Evolutionary conservation across 1,140 invertebrate genomes (phyloP).

Genomic region (Cryptotermes secundus): DNA sequence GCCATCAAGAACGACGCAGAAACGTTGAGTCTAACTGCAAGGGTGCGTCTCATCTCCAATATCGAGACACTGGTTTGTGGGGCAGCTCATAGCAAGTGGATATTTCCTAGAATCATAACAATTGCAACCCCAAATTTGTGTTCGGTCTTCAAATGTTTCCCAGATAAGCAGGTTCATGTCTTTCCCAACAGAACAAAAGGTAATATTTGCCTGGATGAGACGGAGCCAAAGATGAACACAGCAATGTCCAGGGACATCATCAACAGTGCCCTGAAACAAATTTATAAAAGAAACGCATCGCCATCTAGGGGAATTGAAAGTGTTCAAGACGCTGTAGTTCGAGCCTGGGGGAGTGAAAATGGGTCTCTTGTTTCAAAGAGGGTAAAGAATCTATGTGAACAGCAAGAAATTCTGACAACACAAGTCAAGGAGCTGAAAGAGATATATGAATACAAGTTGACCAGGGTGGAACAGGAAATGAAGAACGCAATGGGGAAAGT

Average conservation of each 20-base stretch:
- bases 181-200: not conserved
- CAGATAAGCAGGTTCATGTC: not conserved
- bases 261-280: not conserved
- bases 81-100: not conserved
- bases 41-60: constrained; percentile 9
- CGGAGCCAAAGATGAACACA: not conserved
- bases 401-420: not conserved
- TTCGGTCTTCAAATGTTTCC: not conserved
- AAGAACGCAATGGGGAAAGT: not conserved
- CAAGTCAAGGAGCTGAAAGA: not conserved
- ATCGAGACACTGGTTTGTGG: constrained; percentile 3
- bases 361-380: not conserved
- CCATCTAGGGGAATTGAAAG: not conserved
- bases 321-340: not conserved
- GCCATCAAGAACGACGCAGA: constrained; percentile 27
- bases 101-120: not conserved
- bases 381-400: not conserved
- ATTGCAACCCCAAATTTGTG: not conserved
- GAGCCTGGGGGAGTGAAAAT: not conserved
- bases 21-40: constrained; percentile 4
- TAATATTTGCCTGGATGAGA: not conserved
- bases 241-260: not conserved
- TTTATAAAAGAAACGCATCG: not conserved
- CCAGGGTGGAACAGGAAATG: not conserved
- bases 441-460: not conserved